phyloP scores from a whole-genome alignment of 2,888 invertebrate species.

The Aphodius granarius region DNA sequence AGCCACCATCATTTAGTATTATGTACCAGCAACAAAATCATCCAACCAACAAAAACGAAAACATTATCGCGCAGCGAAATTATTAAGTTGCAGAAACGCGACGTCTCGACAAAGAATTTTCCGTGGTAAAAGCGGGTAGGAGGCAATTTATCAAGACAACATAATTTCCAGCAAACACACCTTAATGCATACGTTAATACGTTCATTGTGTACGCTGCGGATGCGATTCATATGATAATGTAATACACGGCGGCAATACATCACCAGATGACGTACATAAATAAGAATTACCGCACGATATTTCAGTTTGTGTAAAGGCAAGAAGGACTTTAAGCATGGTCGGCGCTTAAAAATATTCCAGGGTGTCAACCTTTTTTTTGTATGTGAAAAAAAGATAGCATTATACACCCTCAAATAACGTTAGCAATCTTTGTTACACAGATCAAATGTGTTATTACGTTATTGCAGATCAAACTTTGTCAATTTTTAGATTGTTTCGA shows the following conservation, averaged over 20 bases:
- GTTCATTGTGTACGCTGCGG: neutral
- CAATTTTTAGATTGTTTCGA: too few relatives aligned
- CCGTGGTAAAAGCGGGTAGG: neutral
- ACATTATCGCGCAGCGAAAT: neutral
- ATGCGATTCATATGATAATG: constrained; percentile 10
- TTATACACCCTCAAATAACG: too few relatives aligned
- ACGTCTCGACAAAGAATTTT: neutral
- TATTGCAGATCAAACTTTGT: too few relatives aligned
- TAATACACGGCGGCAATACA: constrained; percentile 23
- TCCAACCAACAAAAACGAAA: neutral
- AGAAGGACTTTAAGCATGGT: neutral
- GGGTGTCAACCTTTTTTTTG: too few relatives aligned
- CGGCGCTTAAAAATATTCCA: constrained; percentile 18
- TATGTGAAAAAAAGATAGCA: too few relatives aligned
- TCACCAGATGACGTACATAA: constrained; percentile 34
- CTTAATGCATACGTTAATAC: neutral
- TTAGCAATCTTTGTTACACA: too few relatives aligned
- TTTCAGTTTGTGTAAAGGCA: constrained; percentile 1
- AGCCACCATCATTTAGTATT: neutral
- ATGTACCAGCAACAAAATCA: neutral
- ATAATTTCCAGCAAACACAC: neutral
- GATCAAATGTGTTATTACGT: too few relatives aligned
- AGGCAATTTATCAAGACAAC: neutral
- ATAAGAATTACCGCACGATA: constrained; percentile 33
- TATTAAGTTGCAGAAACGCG: neutral